Percentiles rank a stretch among this genome's conserved stretches.
Evolutionary conservation across 2,797 vertebrate genomes (phyloP).

Genomic region (Rallus crepitans): DNA sequence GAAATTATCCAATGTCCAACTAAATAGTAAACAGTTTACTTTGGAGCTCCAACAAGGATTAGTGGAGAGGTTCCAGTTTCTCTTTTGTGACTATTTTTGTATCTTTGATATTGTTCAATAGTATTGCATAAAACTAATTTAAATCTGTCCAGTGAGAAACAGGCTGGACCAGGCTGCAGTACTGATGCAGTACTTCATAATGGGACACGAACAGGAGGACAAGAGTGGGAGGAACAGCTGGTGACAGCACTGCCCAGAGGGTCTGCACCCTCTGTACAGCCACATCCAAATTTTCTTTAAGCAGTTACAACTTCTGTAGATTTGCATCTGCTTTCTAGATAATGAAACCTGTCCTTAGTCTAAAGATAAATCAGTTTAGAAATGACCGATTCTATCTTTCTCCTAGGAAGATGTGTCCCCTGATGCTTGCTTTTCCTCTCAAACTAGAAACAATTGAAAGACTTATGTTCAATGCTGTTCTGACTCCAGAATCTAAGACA

Average conservation of each 20-base stretch:
- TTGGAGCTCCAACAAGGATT: background rate
- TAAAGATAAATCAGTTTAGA: background rate
- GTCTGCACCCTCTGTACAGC: background rate
- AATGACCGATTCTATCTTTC: background rate
- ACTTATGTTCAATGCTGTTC: background rate
- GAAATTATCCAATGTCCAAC: background rate
- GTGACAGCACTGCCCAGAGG: background rate
- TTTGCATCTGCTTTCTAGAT: background rate
- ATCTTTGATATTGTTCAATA: background rate
- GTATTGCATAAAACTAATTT: background rate
- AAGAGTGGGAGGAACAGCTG: background rate
- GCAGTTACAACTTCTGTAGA: background rate
- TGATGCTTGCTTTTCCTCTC: background rate
- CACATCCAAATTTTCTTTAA: background rate
- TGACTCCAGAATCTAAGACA: background rate
- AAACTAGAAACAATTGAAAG: background rate
- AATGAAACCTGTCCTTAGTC: background rate
- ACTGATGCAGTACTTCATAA: background rate
- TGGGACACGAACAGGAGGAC: background rate
- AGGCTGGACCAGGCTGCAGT: background rate
- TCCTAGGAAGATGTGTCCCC: background rate
- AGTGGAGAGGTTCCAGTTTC: background rate
- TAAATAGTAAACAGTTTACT: background rate
- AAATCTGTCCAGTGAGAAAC: background rate
- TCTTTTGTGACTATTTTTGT: background rate